These are phyloP conservation scores for Crotalus tigris DNA, from an alignment of 2,113 vertebrate genomes.

Conservation along the genomic window DNA sequence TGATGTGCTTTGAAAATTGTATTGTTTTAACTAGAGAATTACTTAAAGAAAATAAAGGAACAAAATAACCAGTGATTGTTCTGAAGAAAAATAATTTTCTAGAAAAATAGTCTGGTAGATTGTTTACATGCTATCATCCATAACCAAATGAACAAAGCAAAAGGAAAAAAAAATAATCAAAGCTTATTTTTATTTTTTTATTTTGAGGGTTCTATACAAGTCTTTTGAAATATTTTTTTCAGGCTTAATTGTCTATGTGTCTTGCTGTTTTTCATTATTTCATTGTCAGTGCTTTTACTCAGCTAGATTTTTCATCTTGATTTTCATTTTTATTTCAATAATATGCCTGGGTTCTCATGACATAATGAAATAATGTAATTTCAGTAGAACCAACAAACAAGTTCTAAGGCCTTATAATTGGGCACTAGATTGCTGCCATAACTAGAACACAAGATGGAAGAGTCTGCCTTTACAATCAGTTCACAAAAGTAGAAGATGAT, in stretches of 20 bases:
- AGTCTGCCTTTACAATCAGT: background rate
- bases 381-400: background rate
- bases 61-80: background rate
- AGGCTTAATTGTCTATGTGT: background rate
- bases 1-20: background rate
- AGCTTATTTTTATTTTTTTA: background rate
- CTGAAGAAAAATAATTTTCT: background rate
- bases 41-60: constrained; percentile 13
- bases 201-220: background rate
- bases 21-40: background rate
- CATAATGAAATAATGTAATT: background rate
- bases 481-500: background rate
- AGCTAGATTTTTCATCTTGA: background rate
- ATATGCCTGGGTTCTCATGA: background rate
- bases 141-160: constrained; percentile 24
- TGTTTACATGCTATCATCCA: background rate
- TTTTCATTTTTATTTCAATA: background rate
- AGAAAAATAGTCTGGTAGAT: background rate
- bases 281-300: background rate
- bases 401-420: background rate
- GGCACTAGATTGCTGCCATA: background rate
- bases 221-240: background rate
- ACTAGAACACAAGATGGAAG: background rate
- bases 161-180: constrained; percentile 3
- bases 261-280: constrained; percentile 6